Evolutionary conservation across 2,888 invertebrate species (phyloP).

Genomic region (Anoplius nigerrimus): DNA sequence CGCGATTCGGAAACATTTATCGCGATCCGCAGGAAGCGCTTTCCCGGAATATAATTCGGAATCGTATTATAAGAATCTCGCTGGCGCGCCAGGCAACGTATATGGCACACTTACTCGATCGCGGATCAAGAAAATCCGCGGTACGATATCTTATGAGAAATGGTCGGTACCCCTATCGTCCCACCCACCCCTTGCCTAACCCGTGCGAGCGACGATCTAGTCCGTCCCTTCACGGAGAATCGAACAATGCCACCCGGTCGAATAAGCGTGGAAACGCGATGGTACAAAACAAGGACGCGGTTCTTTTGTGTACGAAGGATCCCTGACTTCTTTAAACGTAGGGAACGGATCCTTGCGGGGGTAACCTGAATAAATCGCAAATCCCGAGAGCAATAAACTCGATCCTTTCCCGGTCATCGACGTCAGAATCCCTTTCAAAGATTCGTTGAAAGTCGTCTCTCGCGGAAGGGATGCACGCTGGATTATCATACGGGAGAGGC

Average conservation of each 20-base stretch:
- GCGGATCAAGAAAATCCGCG: conserved; percentile 25
- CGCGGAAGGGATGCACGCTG: conserved; percentile 18
- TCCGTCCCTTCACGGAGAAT: neutral
- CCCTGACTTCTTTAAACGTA: conserved; percentile 34
- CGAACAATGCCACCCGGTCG: conserved; percentile 49
- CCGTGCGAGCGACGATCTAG: conserved; percentile 16
- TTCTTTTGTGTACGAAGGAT: conserved; percentile 55
- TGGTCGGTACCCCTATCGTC: conserved; percentile 9
- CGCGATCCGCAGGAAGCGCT: too few relatives aligned
- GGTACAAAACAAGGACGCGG: conserved; percentile 51
- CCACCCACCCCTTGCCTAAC: neutral
- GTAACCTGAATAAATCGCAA: conserved; percentile 54
- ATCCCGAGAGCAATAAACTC: conserved; percentile 51
- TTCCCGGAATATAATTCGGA: too few relatives aligned
- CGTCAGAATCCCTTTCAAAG: conserved; percentile 35
- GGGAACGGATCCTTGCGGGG: conserved; percentile 42
- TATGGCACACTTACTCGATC: neutral
- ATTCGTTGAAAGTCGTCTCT: conserved; percentile 46
- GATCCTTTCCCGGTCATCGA: conserved; percentile 45
- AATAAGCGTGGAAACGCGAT: conserved; percentile 49
- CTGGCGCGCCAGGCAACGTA: too few relatives aligned
- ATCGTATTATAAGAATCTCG: too few relatives aligned
- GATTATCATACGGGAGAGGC: conserved; percentile 46
- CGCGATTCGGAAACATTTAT: too few relatives aligned
- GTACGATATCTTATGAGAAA: conserved; percentile 32